phyloP scores from a whole-genome alignment of 2,888 invertebrate genomes.

The Polymixis flavicincta region DNA sequence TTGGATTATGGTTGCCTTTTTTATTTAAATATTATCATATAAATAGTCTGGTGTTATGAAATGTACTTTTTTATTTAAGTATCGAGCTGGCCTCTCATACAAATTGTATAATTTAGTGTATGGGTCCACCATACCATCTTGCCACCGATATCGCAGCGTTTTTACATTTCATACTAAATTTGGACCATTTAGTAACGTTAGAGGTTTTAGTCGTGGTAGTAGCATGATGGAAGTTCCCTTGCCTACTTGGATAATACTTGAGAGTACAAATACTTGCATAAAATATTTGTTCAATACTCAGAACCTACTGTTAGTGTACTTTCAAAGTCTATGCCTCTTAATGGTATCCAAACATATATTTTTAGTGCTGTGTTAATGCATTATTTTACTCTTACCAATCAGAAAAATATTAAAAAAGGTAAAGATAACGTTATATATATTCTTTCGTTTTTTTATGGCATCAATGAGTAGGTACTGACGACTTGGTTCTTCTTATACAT shows the following conservation, averaged over 20 bases:
- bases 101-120: slow-evolving; percentile 69
- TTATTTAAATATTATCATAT: slow-evolving; percentile 60
- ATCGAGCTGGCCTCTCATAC: slow-evolving; percentile 80
- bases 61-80: slow-evolving; percentile 65
- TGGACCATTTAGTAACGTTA: slow-evolving; percentile 86
- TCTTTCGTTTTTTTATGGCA: too few relatives aligned
- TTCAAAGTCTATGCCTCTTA: slow-evolving; percentile 30
- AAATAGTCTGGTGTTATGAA: slow-evolving; percentile 63
- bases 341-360: slow-evolving; percentile 14
- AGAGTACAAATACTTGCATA: slow-evolving; percentile 82
- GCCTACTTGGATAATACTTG: slow-evolving; percentile 76
- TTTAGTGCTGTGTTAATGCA: not conserved
- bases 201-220: slow-evolving; percentile 76
- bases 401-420: too few relatives aligned
- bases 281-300: slow-evolving; percentile 72
- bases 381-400: not conserved
- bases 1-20: slow-evolving; percentile 80
- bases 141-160: slow-evolving; percentile 63
- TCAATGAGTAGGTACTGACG: not conserved
- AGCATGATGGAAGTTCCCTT: slow-evolving; percentile 70
- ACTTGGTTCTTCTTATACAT: not conserved
- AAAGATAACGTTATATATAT: not conserved
- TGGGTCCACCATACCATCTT: slow-evolving; percentile 62
- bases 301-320: slow-evolving; percentile 56
- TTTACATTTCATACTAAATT: slow-evolving; percentile 78